Conservation (phyloP, 2,797 vertebrate genomes). For the Pempheris klunzingeri region DNA sequence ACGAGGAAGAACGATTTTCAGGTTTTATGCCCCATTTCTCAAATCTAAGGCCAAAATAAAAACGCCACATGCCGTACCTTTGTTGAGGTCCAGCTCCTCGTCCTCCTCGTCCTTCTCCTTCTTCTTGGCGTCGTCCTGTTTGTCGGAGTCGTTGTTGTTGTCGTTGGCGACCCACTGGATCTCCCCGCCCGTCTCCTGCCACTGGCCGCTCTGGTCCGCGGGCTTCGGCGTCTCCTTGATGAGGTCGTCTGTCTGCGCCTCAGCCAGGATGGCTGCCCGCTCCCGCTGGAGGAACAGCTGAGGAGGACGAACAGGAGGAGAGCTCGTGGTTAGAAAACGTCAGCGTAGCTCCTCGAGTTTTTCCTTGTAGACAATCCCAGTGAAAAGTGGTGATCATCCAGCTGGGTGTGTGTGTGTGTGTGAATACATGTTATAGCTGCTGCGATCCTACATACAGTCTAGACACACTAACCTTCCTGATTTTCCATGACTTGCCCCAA, state of each 20-base stretch:
- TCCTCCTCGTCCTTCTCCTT: constrained; percentile 92
- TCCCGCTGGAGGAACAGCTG: constrained; percentile 96
- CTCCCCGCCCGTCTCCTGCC: constrained; percentile 96
- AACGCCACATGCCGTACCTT: constrained; percentile 83
- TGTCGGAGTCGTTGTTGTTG: constrained; percentile 75
- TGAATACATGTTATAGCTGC: no score
- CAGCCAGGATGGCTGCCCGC: constrained; percentile 91
- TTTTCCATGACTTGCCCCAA: no score
- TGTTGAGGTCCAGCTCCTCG: constrained; percentile 97
- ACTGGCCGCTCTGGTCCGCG: constrained; percentile 95
- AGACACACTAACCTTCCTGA: no score
- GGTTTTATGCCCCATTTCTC: neutral
- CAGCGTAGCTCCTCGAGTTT: neutral
- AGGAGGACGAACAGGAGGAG: neutral
- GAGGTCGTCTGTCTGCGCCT: constrained; percentile 97
- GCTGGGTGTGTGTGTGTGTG: no score
- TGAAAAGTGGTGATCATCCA: no score
- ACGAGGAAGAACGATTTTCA: neutral
- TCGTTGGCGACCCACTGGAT: constrained; percentile 96
- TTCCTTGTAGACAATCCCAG: neutral
- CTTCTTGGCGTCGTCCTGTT: constrained; percentile 84
- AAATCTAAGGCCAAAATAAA: fast-evolving
- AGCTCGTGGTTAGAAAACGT: neutral
- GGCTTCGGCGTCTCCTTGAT: constrained; percentile 95
- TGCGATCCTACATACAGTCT: no score